phyloP scores from a whole-genome alignment of 2,888 invertebrate species.

The Thereva unica region DNA sequence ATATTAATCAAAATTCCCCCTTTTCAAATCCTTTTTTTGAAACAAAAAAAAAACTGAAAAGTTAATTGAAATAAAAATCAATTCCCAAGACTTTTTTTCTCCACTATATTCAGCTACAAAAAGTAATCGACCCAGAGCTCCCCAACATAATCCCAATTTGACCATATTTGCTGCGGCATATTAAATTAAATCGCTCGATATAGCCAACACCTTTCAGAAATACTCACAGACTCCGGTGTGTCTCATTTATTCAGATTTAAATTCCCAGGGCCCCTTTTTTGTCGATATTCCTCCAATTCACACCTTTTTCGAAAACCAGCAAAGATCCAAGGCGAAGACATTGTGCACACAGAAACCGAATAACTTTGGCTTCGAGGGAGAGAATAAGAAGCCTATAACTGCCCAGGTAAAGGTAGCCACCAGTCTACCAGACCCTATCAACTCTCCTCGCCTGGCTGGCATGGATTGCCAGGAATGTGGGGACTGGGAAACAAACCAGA shows the following conservation, averaged over 20 bases:
- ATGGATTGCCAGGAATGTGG: neutral
- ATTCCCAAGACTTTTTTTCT: conserved; percentile 27
- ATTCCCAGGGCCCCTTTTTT: conserved; percentile 41
- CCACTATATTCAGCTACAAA: conserved; percentile 19
- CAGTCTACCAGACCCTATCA: no score
- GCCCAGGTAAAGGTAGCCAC: no score
- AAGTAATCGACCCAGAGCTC: conserved; percentile 10
- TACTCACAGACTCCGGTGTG: conserved; percentile 15
- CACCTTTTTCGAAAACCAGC: conserved; percentile 36
- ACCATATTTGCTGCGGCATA: conserved; percentile 40
- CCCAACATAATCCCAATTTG: conserved; percentile 40
- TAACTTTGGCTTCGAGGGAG: conserved; percentile 1
- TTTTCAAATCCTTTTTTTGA: no score
- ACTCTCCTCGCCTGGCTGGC: neutral
- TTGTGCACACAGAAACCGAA: conserved; percentile 21
- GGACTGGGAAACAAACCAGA: conserved; percentile 19
- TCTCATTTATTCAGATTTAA: conserved; percentile 42
- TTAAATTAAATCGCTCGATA: conserved; percentile 39
- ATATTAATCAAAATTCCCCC: no score
- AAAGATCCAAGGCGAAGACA: conserved; percentile 6
- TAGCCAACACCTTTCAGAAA: conserved; percentile 32
- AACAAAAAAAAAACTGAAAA: conserved; percentile 22
- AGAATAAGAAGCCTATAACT: no score
- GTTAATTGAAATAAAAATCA: conserved; percentile 10
- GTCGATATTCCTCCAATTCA: conserved; percentile 38